Conservation (phyloP, 2,888 invertebrate species). For the Drosophila recens region DNA sequence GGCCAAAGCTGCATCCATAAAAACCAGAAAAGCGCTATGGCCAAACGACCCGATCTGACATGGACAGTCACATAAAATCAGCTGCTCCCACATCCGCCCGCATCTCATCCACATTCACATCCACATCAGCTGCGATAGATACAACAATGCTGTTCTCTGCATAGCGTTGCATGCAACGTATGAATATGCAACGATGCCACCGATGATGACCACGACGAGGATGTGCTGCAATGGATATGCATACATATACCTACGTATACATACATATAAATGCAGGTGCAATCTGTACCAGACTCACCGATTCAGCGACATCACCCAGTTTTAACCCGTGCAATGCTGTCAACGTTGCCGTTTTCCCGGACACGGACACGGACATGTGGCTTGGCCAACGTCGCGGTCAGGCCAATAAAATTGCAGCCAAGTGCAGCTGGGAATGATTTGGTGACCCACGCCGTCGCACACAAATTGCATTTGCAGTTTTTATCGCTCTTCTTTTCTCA, state of each 20-base stretch:
- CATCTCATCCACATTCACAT: slow-evolving; percentile 29
- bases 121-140: slow-evolving; percentile 7
- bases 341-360: slow-evolving; percentile 45
- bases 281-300: slow-evolving; percentile 64
- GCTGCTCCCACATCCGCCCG: slow-evolving; percentile 55
- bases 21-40: slow-evolving; percentile 73
- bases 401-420: slow-evolving; percentile 71
- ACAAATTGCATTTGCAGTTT: slow-evolving; percentile 74
- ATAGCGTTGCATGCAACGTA: slow-evolving; percentile 36
- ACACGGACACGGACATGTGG: slow-evolving; percentile 35
- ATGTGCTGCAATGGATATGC: slow-evolving; percentile 55
- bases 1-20: slow-evolving; percentile 48
- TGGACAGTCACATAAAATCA: slow-evolving; percentile 74
- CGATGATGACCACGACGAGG: slow-evolving; percentile 66
- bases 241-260: background rate
- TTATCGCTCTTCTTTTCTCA: slow-evolving; percentile 37
- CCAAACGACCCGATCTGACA: slow-evolving; percentile 62
- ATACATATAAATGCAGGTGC: slow-evolving; percentile 58
- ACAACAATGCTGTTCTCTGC: slow-evolving; percentile 55
- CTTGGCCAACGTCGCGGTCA: slow-evolving; percentile 37
- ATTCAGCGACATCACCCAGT: slow-evolving; percentile 33
- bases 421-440: slow-evolving; percentile 69
- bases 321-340: slow-evolving; percentile 32
- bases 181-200: slow-evolving; percentile 72
- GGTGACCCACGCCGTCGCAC: slow-evolving; percentile 40